Conservation (phyloP, 2,113 vertebrate species). For the Calyptomena viridis region DNA sequence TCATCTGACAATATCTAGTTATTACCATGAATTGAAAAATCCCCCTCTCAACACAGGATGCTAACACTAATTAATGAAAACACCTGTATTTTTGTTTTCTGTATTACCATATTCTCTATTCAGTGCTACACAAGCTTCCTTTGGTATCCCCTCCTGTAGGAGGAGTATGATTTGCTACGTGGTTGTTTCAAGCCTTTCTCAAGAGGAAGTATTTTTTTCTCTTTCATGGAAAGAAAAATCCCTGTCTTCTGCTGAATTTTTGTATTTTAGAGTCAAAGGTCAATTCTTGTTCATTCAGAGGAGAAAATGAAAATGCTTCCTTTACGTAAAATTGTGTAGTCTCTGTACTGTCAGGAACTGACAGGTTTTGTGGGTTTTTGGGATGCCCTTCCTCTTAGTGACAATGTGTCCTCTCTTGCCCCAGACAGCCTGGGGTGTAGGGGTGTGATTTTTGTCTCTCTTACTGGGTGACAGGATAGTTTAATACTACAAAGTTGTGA, state of each 20-base stretch:
- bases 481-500: rapidly evolving
- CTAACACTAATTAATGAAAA: background rate
- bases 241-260: background rate
- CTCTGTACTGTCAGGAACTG: background rate
- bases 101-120: background rate
- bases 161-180: background rate
- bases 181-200: background rate
- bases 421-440: background rate
- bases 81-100: background rate
- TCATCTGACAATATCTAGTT: background rate
- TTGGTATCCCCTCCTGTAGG: background rate
- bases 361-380: too few species aligned
- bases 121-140: background rate
- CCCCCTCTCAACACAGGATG: background rate
- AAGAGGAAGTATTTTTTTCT: background rate
- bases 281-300: background rate
- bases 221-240: background rate
- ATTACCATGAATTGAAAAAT: background rate
- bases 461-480: background rate
- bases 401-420: background rate
- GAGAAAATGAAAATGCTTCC: background rate
- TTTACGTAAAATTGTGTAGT: background rate
- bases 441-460: background rate
- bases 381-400: too few species aligned
- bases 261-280: background rate